Percentiles rank a stretch among this genome's conserved stretches.
Evolutionary conservation across 1,140 invertebrate genomes (phyloP).

Genomic region (Listronotus bonariensis): DNA sequence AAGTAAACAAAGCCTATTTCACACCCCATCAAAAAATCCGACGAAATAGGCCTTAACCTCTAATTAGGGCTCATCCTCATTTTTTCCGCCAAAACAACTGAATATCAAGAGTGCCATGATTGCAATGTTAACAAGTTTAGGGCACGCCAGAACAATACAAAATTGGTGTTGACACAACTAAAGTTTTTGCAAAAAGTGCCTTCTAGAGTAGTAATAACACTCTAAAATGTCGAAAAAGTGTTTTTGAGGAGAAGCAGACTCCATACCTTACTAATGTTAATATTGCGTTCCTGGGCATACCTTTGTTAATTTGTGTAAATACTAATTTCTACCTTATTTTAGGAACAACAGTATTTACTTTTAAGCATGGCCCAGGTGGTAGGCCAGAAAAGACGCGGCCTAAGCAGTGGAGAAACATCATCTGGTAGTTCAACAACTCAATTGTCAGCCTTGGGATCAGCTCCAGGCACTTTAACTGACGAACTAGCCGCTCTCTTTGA

Average conservation of each 20-base stretch:
- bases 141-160: no score
- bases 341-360: not conserved
- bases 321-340: not conserved
- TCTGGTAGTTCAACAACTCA: conserved; percentile 42
- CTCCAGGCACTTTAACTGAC: conserved; percentile 68
- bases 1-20: not conserved
- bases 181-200: no score
- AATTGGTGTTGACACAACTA: no score
- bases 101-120: no score
- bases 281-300: no score
- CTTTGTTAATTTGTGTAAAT: not conserved
- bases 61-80: no score
- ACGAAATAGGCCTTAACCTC: no score
- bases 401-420: conserved; percentile 38
- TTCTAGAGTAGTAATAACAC: no score
- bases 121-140: no score
- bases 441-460: conserved; percentile 35
- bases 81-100: no score
- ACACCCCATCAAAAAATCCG: not conserved
- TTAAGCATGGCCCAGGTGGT: conserved; percentile 43
- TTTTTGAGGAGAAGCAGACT: not conserved
- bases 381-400: conserved; percentile 44
- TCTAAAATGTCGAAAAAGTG: not conserved
- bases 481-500: conserved; percentile 96
- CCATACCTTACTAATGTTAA: not conserved